Base-by-base conservation (phyloP, 2,113 vertebrate genomes). In the Himantopus leucocephalus region DNA sequence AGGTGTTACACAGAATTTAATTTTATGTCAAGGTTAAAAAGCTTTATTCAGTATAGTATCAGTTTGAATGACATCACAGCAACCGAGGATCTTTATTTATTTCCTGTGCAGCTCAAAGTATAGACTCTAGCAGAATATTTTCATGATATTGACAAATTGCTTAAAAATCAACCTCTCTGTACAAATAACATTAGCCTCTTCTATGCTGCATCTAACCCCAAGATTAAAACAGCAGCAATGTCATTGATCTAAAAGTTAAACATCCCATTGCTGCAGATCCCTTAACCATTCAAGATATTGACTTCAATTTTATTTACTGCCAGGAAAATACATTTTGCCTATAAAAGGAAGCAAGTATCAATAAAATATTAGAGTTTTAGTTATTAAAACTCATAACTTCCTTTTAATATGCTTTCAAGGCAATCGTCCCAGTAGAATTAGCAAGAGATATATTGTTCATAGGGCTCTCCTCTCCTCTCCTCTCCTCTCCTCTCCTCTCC, bases 191-290 rank as follows among this genome's bases (percentile, higher is more conserved):
- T 79, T 78, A 58, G 9, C 29, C 45, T 84, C 27, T 26, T 59
- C 9, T 78, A 32, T 66, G 26, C 7, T 71, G 30, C 15, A 52
- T 86, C 24, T 90, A 78, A 93, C 24, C 7, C 14, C 27, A 73
- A 88, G n/a, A 81, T 64, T 93, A 68, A 70, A 85, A 77, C 27
- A 84, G 52, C 63, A 81, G 24, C 34, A 73, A 50, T 23, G 17
- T 50, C n/a, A 94, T 87, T 71, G 47, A 85, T 94, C 52, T 94
- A 78, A 81, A 92, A 78, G 24, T 94, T 81, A 95, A 92, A 83
- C 24, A 80, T 35, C 14, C 17, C 19, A 19, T 68, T 68, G 56
- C 53, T 52, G 11, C 20, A 81, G 43, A 84, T 72, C 35, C 32
- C 8, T 64, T 93, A 73, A 43, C 23, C 12, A 29, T 35, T 83